Conservation (phyloP, 2,797 vertebrate species). For the Chrysocyon brachyurus region DNA sequence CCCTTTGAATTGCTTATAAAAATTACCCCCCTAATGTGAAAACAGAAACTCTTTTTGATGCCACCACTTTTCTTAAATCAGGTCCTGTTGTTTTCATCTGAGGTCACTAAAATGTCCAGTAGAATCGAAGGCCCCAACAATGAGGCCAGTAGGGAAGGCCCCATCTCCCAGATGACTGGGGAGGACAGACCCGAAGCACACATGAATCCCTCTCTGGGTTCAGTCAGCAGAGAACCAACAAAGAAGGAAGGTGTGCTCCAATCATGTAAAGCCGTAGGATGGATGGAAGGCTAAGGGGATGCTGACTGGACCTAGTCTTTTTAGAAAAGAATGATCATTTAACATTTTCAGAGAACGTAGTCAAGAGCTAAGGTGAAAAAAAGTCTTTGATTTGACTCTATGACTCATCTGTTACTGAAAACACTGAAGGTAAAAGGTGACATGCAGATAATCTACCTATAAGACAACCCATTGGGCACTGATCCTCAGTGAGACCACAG, state of each 20-base stretch:
- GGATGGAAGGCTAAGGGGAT: neutral
- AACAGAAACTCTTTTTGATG: neutral
- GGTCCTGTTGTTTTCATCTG: neutral
- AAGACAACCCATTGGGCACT: neutral
- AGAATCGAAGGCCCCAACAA: neutral
- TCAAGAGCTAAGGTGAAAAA: neutral
- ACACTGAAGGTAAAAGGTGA: neutral
- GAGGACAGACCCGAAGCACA: neutral
- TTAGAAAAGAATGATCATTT: neutral
- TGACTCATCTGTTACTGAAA: conserved; percentile 28
- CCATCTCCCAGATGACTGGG: neutral
- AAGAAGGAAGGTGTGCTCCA: neutral
- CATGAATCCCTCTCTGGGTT: neutral
- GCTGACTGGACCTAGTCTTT: neutral
- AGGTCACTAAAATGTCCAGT: neutral
- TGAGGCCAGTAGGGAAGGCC: neutral
- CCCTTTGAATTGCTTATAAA: conserved; percentile 27
- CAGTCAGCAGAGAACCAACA: neutral
- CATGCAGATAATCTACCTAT: neutral
- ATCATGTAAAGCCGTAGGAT: neutral
- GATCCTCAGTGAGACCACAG: neutral
- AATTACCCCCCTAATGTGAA: neutral
- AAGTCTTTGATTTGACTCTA: neutral
- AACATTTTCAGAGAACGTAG: neutral
- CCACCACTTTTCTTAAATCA: conserved; percentile 29